phyloP scores from a whole-genome alignment of 2,888 invertebrate genomes.

The Pocota personata region DNA sequence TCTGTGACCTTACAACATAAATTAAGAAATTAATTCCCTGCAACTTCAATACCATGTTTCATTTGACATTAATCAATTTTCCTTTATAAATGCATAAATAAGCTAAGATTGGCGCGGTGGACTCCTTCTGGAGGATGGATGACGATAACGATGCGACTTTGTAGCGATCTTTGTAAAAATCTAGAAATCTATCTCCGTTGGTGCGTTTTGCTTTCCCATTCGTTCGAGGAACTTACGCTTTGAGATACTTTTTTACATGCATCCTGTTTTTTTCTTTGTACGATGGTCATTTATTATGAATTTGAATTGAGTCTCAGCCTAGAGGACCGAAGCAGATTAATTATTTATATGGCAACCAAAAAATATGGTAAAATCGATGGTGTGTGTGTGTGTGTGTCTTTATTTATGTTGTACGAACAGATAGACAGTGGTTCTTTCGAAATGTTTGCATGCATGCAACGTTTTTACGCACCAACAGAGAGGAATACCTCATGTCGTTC shows the following conservation, averaged over 20 bases:
- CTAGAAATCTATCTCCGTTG: slow-evolving; percentile 8
- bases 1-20: slow-evolving; percentile 60
- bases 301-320: slow-evolving; percentile 36
- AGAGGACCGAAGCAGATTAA: slow-evolving; percentile 53
- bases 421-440: slow-evolving; percentile 13
- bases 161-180: slow-evolving; percentile 3
- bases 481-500: slow-evolving; percentile 36
- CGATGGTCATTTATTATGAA: slow-evolving; percentile 67
- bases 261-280: slow-evolving; percentile 16
- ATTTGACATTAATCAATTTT: slow-evolving; percentile 73
- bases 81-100: slow-evolving; percentile 26
- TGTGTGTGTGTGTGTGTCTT: slow-evolving; percentile 27
- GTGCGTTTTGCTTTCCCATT: neutral
- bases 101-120: neutral
- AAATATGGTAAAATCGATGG: slow-evolving; percentile 32
- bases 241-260: slow-evolving; percentile 16
- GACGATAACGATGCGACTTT: neutral
- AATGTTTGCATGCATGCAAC: slow-evolving; percentile 42
- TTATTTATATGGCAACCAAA: slow-evolving; percentile 53
- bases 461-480: slow-evolving; percentile 8
- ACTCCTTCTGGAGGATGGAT: neutral
- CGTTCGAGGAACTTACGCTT: neutral
- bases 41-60: slow-evolving; percentile 68
- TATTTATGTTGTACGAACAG: slow-evolving; percentile 44
- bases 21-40: slow-evolving; percentile 73